Evolutionary conservation across 2,888 invertebrate genomes (phyloP), one percentile per base, ranked within the genome.

Genomic region (Cremastinae sp.): DNA sequence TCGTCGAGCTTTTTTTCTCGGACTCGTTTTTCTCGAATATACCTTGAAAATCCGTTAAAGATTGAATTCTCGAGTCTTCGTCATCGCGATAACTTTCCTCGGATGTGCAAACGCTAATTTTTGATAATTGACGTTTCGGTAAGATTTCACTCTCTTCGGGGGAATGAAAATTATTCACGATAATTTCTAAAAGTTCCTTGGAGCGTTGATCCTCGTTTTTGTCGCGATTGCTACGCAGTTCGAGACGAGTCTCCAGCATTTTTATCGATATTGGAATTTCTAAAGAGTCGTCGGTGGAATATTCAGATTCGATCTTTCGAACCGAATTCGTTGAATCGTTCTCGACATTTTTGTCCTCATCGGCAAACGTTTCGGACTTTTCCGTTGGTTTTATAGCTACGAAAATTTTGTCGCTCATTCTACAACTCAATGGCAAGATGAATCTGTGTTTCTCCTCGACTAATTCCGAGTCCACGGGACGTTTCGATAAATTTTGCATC

Each of bases 41-140:
- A 1, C 12, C 45, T 12, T 4, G 8, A 16, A 8, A 18, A 47
- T 47, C 5, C 5, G 5, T 12, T 9, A n/a, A 47, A 7, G 47
- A 47, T 7, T 18, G 16, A 7, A 47, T 18, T 7, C 16, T 18
- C 16, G 47, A 22, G 22, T 28, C 51, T 1, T n/a, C n/a, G n/a
- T 22, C 7, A n/a, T 28, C 28, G 28, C 51, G 51, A 22, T 28
- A 51, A 51, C 12, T 28, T n/a, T 51, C 51, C n/a, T 4, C n/a
- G 1, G 51, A 51, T 7, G 22, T 51, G 12, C 51, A 51, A 0
- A 51, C 51, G 51, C 51, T 51, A 5, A 51, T 51, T 12, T 51
- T 51, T n/a, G 51, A 51, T 16, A 16, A 51, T 51, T 28, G 51
- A 28, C 51, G 51, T 12, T 51, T 51, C n/a, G 51, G 51, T 51